Percentiles rank a stretch among this genome's conserved stretches.
Conservation (phyloP, 2,888 invertebrate species). For the Erebia ligea region DNA sequence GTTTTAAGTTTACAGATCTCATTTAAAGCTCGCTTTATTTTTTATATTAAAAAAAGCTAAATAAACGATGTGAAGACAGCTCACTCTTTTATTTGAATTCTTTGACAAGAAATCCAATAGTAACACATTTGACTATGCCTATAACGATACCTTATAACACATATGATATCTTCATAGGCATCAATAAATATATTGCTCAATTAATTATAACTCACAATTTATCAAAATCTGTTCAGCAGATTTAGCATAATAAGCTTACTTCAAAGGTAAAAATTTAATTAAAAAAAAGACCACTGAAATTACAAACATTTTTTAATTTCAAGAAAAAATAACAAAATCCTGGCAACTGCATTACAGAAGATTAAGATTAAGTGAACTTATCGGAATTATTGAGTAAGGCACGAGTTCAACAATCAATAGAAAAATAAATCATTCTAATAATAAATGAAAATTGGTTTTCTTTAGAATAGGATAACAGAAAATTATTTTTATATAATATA, state of each 20-base stretch:
- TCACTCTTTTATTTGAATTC: slow-evolving; percentile 11
- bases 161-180: no score
- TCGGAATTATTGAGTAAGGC: not conserved
- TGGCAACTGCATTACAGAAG: not conserved
- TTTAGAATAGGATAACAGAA: no score
- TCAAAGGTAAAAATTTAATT: no score
- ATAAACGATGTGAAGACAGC: slow-evolving; percentile 25
- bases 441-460: no score
- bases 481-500: no score
- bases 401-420: slow-evolving; percentile 2
- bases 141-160: no score
- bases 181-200: no score
- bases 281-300: not conserved
- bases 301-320: not conserved
- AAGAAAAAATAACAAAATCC: not conserved
- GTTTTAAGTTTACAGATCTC: slow-evolving; percentile 35
- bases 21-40: slow-evolving; percentile 34
- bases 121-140: no score
- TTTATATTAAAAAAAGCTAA: slow-evolving; percentile 27
- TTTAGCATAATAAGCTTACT: not conserved
- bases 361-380: not conserved
- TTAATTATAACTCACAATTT: no score
- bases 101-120: not conserved
- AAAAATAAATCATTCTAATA: not conserved
- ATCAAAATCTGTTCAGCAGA: not conserved